These are phyloP conservation scores for Xanthorhoe spadicearia DNA, from an alignment of 2,888 invertebrate genomes.

Conservation along the genomic window DNA sequence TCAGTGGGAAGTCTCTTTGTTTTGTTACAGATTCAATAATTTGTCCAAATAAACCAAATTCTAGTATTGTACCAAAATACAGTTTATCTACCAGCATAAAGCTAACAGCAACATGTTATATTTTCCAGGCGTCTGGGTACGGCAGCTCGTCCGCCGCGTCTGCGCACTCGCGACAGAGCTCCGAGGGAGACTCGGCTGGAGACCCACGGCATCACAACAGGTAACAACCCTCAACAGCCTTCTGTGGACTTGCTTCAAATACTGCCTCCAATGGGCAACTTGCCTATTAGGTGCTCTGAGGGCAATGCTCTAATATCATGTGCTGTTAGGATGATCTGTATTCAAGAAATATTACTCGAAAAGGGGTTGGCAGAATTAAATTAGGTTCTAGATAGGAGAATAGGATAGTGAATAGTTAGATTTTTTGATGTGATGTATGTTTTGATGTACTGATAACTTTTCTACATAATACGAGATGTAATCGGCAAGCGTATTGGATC, in stretches of 20 bases:
- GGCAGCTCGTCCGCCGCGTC: constrained; percentile 93
- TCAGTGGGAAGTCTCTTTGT: no score
- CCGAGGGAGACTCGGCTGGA: constrained; percentile 86
- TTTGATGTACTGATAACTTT: not conserved
- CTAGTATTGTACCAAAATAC: no score
- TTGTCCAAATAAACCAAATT: no score
- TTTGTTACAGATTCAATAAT: no score
- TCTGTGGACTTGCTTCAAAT: not conserved
- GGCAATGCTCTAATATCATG: no score
- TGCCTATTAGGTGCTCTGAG: no score
- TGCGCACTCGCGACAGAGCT: constrained; percentile 95
- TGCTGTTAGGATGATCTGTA: not conserved
- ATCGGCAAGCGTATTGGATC: not conserved
- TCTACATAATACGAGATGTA: not conserved
- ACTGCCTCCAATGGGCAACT: not conserved
- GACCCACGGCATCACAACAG: constrained; percentile 72
- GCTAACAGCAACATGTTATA: not conserved
- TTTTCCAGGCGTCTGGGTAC: constrained; percentile 93
- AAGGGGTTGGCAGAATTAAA: no score
- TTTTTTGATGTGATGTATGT: not conserved
- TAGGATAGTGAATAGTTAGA: no score
- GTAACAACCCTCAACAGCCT: constrained; percentile 46
- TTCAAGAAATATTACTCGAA: not conserved
- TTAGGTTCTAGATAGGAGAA: no score
- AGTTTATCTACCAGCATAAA: not conserved